A percentile compares a stretch with the other conserved stretches of the same genome.
Evolutionary conservation across 1,140 invertebrate species (phyloP).

Genomic region (Drosophila tropicalis): DNA sequence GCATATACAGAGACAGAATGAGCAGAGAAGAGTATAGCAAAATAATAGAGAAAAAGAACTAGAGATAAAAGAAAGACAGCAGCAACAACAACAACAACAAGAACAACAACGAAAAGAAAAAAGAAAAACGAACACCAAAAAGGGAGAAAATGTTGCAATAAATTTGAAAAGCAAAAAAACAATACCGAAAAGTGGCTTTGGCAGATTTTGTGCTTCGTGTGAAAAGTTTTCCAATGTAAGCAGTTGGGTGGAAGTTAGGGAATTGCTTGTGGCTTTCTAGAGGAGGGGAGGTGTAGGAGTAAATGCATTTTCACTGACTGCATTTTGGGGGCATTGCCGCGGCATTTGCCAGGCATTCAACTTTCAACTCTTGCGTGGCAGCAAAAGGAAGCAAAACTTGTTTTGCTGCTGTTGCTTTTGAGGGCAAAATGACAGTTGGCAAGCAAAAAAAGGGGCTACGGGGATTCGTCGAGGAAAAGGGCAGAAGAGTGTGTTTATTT

Average conservation of each 20-base stretch:
- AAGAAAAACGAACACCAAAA: neutral
- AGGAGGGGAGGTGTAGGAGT: neutral
- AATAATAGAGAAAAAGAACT: constrained; percentile 30
- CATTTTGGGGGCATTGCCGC: constrained; percentile 67
- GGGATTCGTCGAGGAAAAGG: neutral
- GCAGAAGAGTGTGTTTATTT: neutral
- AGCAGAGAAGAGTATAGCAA: constrained; percentile 36
- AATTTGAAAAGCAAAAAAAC: constrained; percentile 75
- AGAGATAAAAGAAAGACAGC: neutral
- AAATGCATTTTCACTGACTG: constrained; percentile 58
- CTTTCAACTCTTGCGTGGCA: constrained; percentile 72
- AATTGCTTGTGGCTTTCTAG: constrained; percentile 6
- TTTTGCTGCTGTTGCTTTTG: constrained; percentile 33
- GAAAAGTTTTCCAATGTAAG: constrained; percentile 57
- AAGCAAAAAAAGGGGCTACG: neutral
- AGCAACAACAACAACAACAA: no score
- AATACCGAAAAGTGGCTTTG: constrained; percentile 68
- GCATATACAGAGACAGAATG: constrained; percentile 43
- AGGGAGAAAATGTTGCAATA: constrained; percentile 67
- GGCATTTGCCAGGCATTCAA: constrained; percentile 76
- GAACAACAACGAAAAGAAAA: neutral
- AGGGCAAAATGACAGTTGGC: constrained; percentile 24
- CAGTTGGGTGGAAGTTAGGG: constrained; percentile 1
- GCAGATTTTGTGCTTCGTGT: constrained; percentile 71
- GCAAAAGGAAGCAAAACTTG: constrained; percentile 24